Evolutionary conservation across 2,797 vertebrate species (phyloP).

Genomic region (Anomalospiza imberbis): DNA sequence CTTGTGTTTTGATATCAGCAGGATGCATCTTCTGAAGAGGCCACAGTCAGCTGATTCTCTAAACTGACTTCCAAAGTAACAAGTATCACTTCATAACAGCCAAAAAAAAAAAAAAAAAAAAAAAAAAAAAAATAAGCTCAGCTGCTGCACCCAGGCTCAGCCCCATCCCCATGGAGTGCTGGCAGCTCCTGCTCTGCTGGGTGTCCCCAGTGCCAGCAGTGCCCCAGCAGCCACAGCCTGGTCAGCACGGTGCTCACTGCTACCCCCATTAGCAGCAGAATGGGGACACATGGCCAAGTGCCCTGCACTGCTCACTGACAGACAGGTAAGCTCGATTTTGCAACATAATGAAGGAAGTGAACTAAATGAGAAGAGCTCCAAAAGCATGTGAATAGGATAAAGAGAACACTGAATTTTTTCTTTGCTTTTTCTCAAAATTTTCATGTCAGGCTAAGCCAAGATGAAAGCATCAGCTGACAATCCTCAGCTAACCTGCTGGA

Average conservation of each 20-base stretch:
- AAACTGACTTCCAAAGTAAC: neutral
- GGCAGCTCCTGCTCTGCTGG: neutral
- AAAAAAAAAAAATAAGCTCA: neutral
- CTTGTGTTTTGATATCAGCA: neutral
- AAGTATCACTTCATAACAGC: neutral
- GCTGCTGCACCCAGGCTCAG: neutral
- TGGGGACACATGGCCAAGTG: rapidly evolving
- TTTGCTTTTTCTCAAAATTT: neutral
- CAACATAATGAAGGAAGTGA: neutral
- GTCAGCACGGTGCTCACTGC: rapidly evolving
- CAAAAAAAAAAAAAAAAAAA: neutral
- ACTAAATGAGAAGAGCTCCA: neutral
- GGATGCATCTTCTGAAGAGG: neutral
- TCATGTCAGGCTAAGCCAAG: neutral
- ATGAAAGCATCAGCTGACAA: neutral
- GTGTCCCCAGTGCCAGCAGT: neutral
- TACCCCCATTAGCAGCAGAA: neutral
- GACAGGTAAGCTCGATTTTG: neutral
- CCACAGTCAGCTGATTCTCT: neutral
- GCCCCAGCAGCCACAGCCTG: neutral
- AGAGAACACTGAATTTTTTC: neutral
- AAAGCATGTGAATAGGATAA: neutral
- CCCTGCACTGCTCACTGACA: neutral
- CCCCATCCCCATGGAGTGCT: neutral
- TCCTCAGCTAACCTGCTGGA: neutral